Percentiles rank a stretch among this genome's conserved stretches.
Conservation (phyloP, 2,797 vertebrate genomes). For the Chelonia mydas region DNA sequence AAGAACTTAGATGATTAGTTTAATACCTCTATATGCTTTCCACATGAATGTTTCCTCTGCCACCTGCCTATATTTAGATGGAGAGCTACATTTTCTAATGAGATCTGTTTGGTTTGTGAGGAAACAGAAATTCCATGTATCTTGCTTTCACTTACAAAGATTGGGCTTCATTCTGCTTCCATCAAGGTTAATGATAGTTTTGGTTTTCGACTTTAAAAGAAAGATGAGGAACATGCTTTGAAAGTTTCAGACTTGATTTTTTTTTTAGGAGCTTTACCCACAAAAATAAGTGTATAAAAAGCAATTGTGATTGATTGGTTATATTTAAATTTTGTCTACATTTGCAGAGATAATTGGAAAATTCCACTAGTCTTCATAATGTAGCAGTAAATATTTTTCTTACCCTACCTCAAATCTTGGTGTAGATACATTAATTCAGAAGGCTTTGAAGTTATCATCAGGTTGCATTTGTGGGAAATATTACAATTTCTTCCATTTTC, state of each 20-base stretch:
- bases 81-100: not conserved
- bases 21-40: not conserved
- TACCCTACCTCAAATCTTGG: not conserved
- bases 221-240: slow-evolving; percentile 19
- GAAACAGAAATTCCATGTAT: slow-evolving; percentile 34
- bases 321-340: slow-evolving; percentile 40
- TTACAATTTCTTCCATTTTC: not conserved
- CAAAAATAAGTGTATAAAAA: slow-evolving; percentile 68
- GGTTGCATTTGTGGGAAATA: slow-evolving; percentile 7
- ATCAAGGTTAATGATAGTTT: not conserved
- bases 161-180: not conserved
- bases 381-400: not conserved
- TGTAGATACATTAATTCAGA: not conserved
- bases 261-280: slow-evolving; percentile 64
- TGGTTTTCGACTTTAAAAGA: slow-evolving; percentile 20
- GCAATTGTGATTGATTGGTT: slow-evolving; percentile 64
- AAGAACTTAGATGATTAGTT: slow-evolving; percentile 9
- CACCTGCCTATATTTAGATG: not conserved
- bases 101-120: not conserved
- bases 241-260: slow-evolving; percentile 71
- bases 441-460: slow-evolving; percentile 3
- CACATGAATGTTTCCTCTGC: not conserved
- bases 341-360: slow-evolving; percentile 74
- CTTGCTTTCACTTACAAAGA: slow-evolving; percentile 39
- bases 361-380: slow-evolving; percentile 52